Base-by-base conservation (phyloP, 2,888 invertebrate genomes). In the Cyrtodaria siliqua region DNA sequence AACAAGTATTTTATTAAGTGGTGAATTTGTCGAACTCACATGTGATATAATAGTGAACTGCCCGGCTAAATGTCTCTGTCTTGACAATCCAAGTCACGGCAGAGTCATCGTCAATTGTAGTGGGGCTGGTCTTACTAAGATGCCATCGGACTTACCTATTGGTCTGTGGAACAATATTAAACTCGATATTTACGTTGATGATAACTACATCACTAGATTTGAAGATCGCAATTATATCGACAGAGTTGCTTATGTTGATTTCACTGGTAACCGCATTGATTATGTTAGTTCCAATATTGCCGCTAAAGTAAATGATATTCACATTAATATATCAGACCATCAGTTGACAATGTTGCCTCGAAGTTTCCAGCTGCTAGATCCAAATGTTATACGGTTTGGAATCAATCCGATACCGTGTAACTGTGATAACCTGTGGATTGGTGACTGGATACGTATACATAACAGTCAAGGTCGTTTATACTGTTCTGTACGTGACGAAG, bases 161-260 rank as follows among this genome's bases (percentile, higher is more conserved):
- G 75, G 75, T 18, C 33, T 40, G 23, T 76, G 70, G 52, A 56
- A 66, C 24, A 70, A 42, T n/a, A 44, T 40, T 2, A 66, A 70
- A 4, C 29, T 66, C 1, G 38, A 61, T 0, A 24, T 73, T 26
- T 57, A 64, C 40, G 23, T 70, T 2, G 53, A 64, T 40, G 14
- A 55, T 26, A 76, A 76, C 33, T 18, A 40, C 4, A 67, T 76
- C 16, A 29, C 49, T n/a, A 14, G 27, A 2, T 38, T 76, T 14
- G 47, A 60, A 14, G 24, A 76, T 26, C 59, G 33, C 33, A 26
- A 56, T 8, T 70, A 76, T 44, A 8, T 70, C 6, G 12, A 42
- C 9, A 53, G 75, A 66, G 38, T 76, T 6, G 42, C 18, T 12
- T 42, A 40, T 18, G 26, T 76, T 18, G 18, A 68, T 20, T 52